Base-by-base conservation (phyloP, 2,888 invertebrate genomes). In the Eupithecia inturbata region DNA sequence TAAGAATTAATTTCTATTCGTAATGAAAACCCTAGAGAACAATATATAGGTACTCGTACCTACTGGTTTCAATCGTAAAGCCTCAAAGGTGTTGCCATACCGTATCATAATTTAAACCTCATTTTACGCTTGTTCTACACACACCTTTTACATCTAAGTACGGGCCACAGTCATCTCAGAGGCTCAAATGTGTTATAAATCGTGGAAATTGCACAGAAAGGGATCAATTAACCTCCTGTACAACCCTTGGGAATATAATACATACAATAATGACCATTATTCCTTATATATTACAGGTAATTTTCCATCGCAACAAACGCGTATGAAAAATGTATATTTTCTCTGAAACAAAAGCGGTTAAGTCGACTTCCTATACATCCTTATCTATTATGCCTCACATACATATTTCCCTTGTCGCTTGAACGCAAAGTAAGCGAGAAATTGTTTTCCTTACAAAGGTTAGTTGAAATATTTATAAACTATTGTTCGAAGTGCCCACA, bases 401-500 rank as follows among this genome's bases (percentile, higher is more conserved):
- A 69, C 67, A 86, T 89, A 90, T 89, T 89, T 88, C 87, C 88
- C 86, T 83, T 83, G 88, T 84, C 85, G 86, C 87, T 89, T 89
- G 84, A 90, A 87, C 82, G 89, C 91, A 91, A 92, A 91, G 89
- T 91, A 89, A 89, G 89, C 91, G 91, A 88, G 89, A 92, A 92
- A 92, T 91, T 90, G 91, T 88, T 89, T 90, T 86, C 88, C 85
- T 87, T 89, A 88, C 86, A 88, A 87, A 89, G 85, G 82, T 84
- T 67, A 76, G 74, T 75, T 87, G 82, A 84, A 88, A 85, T 88
- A 84, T 87, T 88, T 87, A 87, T 87, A 83, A 83, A 85, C 79
- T 84, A 86, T 85, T 85, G 85, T 85, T 81, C 74, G 72, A 80
- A 79, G 71, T 31, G 72, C 28, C 45, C 62, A 68, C 70, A 41